Evolutionary conservation across 2,888 invertebrate genomes (phyloP).

Genomic region (Liposcelis brunnea): DNA sequence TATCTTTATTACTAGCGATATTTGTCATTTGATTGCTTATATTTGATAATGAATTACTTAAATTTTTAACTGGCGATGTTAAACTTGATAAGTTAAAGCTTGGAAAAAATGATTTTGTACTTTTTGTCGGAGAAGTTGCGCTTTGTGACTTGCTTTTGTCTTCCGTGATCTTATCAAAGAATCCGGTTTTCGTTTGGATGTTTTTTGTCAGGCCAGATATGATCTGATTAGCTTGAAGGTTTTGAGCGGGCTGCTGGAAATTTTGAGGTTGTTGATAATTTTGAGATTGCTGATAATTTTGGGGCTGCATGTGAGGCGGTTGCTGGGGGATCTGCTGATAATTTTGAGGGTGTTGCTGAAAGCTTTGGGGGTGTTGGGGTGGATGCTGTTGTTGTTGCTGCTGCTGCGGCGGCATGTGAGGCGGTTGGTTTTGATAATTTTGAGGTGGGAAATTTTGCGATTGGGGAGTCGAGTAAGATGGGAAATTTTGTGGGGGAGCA

Average conservation of each 20-base stretch:
- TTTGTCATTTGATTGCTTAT: slow-evolving; percentile 8
- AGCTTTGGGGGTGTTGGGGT: neutral
- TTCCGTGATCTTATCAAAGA: neutral
- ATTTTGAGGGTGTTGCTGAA: neutral
- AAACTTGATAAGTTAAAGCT: slow-evolving; percentile 7
- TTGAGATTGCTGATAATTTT: neutral
- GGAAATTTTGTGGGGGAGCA: too few relatives aligned
- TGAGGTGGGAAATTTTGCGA: neutral
- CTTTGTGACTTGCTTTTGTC: neutral
- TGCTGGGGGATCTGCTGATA: neutral
- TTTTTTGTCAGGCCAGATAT: too few relatives aligned
- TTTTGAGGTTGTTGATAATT: neutral
- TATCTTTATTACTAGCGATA: slow-evolving; percentile 3
- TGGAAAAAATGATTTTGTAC: slow-evolving; percentile 8
- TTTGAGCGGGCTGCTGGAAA: slow-evolving; percentile 5
- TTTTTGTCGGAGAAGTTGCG: slow-evolving; percentile 4
- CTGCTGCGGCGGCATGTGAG: neutral
- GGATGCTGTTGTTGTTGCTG: neutral
- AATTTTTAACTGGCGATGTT: slow-evolving; percentile 7
- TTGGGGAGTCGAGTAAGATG: too few relatives aligned
- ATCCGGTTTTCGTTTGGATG: neutral
- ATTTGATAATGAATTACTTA: slow-evolving; percentile 7
- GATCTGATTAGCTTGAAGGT: too few relatives aligned
- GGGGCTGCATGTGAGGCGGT: neutral
- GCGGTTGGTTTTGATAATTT: neutral